Evolutionary conservation across 1,140 invertebrate species (phyloP).

Genomic region (Piezodorus guildinii): DNA sequence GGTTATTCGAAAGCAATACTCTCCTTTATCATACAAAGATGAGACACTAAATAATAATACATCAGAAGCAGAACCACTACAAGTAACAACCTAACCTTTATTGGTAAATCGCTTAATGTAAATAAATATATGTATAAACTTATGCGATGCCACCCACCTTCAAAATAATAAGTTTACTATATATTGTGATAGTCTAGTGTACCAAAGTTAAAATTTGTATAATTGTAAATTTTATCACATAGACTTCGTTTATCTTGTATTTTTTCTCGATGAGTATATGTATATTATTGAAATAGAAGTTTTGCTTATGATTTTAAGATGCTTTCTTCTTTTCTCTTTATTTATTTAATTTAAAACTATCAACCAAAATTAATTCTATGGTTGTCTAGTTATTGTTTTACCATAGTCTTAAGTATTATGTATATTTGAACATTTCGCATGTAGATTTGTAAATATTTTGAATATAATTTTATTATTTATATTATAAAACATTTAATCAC

Average conservation of each 20-base stretch:
- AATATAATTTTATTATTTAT: background rate
- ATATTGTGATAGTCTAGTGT: slow-evolving; percentile 15
- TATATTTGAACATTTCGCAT: background rate
- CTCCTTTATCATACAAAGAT: slow-evolving; percentile 14
- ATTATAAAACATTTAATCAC: background rate
- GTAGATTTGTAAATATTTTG: slow-evolving; percentile 13
- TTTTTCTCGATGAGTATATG: too few relatives aligned
- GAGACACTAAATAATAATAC: slow-evolving; percentile 13
- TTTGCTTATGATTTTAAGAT: background rate
- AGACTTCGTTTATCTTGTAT: background rate
- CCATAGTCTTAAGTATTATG: background rate
- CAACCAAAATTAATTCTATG: too few relatives aligned
- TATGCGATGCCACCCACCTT: background rate
- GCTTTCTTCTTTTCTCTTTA: background rate
- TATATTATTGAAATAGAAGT: background rate
- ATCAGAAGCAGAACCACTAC: slow-evolving; percentile 15
- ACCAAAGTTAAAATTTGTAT: slow-evolving; percentile 11
- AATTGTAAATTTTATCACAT: slow-evolving; percentile 8
- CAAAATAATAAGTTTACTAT: background rate
- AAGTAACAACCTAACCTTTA: slow-evolving; percentile 18
- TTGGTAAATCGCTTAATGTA: background rate
- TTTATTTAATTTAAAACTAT: too few relatives aligned
- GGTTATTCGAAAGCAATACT: slow-evolving; percentile 10
- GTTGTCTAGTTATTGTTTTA: too few relatives aligned
- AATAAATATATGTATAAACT: background rate